Conservation (phyloP, 2,113 vertebrate genomes). For the Cyrtonyx montezumae region DNA sequence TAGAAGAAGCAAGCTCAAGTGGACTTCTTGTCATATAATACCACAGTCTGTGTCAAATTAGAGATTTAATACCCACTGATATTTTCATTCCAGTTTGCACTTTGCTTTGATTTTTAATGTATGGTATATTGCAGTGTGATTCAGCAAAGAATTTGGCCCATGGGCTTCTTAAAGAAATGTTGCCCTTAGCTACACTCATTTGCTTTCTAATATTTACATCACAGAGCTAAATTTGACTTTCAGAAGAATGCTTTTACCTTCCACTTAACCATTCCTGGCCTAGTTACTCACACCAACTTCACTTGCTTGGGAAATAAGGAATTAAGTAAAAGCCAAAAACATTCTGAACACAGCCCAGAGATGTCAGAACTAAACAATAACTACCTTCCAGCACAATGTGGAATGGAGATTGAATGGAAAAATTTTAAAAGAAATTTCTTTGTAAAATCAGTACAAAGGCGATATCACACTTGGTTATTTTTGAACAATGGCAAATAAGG, state of each 20-base stretch:
- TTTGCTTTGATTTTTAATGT: not conserved
- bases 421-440: not conserved
- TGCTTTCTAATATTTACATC: slow-evolving; percentile 22
- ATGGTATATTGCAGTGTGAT: not conserved
- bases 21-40: not conserved
- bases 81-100: not conserved
- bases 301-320: not conserved
- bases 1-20: not conserved
- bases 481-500: slow-evolving; percentile 62
- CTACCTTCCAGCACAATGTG: not conserved
- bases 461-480: slow-evolving; percentile 25
- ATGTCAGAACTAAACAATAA: not conserved
- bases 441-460: not conserved
- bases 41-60: not conserved
- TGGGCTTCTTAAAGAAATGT: not conserved
- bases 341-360: not conserved
- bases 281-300: not conserved
- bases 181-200: not conserved
- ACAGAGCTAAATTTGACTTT: slow-evolving; percentile 34
- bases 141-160: not conserved
- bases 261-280: not conserved
- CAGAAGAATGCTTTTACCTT: not conserved
- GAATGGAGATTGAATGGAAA: not conserved
- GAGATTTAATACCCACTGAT: not conserved
- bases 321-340: not conserved